Base-by-base conservation (phyloP, 2,888 invertebrate genomes). In the Drosophila kambysellisi region DNA sequence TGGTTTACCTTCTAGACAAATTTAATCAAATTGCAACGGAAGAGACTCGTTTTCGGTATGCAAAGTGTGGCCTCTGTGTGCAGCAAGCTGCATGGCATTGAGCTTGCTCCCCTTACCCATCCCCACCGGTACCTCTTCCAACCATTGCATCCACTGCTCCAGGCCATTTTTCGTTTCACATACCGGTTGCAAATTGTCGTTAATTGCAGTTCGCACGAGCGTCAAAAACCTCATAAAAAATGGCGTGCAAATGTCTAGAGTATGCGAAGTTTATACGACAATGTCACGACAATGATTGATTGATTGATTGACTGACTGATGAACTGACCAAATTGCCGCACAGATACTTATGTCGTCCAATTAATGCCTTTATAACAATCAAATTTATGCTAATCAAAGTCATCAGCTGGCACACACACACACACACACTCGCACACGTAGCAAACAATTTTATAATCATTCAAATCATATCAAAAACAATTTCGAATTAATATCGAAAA, bases 311-410 rank as follows among this genome's bases (percentile, higher is more conserved):
- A n/a, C 25, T 50, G 79, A 65, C 67, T 81, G 82, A 87, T 84
- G 67, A 73, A 81, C 81, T 79, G 70, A 41, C 72, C 46, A 67
- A 82, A 74, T 68, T 56, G 67, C 60, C 58, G 39, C 53, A 66
- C 64, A 37, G 56, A 54, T 68, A 58, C 43, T 70, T 53, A 62
- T 70, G 58, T 32, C 65, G 69, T 79, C 76, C 71, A 81, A 87
- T 86, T 78, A 88, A 78, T 74, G 64, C 59, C 62, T 53, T 77
- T 73, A 81, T 75, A 69, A 78, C 76, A 57, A 65, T 66, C 60
- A 68, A 87, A 76, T 81, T 84, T 89, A 84, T 86, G 85, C 74
- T 84, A 87, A 89, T 89, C 82, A 76, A 79, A 77, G 66, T 39
- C 56, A 70, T 63, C 69, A 74, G n/a, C n/a, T n/a, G n/a, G n/a